A percentile compares a stretch with the other conserved stretches of the same genome.
Conservation (phyloP, 2,797 vertebrate species). For the Nothura maculosa region DNA sequence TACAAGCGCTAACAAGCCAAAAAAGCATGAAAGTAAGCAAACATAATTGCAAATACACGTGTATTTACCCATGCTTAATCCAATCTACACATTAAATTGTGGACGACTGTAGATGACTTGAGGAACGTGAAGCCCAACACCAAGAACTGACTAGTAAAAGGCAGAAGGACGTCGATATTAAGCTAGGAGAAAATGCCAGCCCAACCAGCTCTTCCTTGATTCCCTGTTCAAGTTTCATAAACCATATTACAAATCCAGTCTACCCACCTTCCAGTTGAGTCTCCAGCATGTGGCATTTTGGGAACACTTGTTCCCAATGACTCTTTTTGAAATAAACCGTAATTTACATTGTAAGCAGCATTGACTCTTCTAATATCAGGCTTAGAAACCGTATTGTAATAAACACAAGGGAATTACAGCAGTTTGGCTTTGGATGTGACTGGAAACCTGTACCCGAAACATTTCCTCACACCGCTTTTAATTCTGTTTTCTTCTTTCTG, state of each 20-base stretch:
- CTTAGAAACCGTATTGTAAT: background rate
- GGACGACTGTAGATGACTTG: background rate
- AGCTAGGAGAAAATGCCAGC: background rate
- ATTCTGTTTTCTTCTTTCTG: background rate
- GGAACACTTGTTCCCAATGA: background rate
- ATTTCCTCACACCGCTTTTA: background rate
- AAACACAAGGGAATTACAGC: background rate
- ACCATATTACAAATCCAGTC: background rate
- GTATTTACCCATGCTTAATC: background rate
- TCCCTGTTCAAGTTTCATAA: background rate
- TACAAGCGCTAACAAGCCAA: background rate
- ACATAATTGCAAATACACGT: background rate
- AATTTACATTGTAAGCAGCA: background rate
- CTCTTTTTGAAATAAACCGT: background rate
- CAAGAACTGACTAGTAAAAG: background rate
- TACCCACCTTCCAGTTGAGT: background rate
- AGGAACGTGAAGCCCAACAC: background rate
- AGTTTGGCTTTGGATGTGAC: background rate
- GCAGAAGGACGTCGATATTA: background rate
- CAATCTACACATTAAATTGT: background rate
- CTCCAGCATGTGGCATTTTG: background rate
- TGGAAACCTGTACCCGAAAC: background rate
- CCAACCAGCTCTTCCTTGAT: background rate
- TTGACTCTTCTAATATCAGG: fast-evolving
- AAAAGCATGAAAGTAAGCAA: background rate